These are phyloP conservation scores for Caenorhabditis latens DNA, from an alignment of 1,140 invertebrate genomes.

Conservation along the genomic window DNA sequence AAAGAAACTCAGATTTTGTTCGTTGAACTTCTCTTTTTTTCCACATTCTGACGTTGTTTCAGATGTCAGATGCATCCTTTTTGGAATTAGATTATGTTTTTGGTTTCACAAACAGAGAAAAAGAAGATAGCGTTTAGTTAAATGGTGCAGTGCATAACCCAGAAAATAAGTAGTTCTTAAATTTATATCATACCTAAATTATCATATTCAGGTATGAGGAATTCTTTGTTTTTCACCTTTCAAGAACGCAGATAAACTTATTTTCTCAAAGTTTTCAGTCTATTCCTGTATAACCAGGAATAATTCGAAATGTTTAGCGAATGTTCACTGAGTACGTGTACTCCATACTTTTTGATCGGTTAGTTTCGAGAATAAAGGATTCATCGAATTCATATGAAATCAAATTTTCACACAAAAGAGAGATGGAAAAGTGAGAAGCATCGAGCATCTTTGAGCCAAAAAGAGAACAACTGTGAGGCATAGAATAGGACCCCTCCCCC, in stretches of 20 bases:
- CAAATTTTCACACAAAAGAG: slow-evolving; percentile 14
- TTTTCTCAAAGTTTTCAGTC: too few relatives aligned
- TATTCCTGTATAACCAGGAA: too few relatives aligned
- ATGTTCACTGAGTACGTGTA: not conserved
- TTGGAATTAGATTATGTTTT: slow-evolving; percentile 10
- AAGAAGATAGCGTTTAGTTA: not conserved
- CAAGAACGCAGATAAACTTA: too few relatives aligned
- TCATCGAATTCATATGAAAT: slow-evolving; percentile 6
- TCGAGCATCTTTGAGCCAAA: slow-evolving; percentile 19
- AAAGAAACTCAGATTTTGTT: not conserved
- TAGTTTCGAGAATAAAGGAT: not conserved
- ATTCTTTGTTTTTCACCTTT: too few relatives aligned
- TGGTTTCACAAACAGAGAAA: not conserved
- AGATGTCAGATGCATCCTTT: slow-evolving; percentile 37
- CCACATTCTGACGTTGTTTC: slow-evolving; percentile 31
- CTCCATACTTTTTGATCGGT: not conserved
- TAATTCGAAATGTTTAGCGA: too few relatives aligned
- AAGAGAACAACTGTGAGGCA: slow-evolving; percentile 47
- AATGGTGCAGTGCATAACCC: too few relatives aligned
- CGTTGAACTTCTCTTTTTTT: not conserved
- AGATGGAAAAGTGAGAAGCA: not conserved
- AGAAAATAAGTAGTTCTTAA: too few relatives aligned
- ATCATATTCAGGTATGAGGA: too few relatives aligned
- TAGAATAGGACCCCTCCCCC: slow-evolving; percentile 14
- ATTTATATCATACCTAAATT: too few relatives aligned